Base-by-base conservation (phyloP, 2,888 invertebrate species). In the Cepaea hortensis region DNA sequence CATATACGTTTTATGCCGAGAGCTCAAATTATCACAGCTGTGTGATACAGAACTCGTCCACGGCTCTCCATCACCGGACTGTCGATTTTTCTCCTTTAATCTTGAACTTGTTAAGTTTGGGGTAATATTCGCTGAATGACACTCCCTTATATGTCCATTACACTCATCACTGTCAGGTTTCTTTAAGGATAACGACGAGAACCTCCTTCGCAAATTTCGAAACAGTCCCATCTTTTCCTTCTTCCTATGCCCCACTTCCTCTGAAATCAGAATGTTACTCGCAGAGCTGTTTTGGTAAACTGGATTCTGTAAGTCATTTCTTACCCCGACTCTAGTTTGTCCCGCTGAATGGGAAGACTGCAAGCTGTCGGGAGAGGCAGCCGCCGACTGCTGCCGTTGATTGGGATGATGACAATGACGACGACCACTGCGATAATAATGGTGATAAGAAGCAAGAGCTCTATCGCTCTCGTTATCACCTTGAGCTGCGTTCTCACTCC, bases 11-110 rank as follows among this genome's bases (percentile, higher is more conserved):
- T 90, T 90, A 73, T 91, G 85, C 85, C 90, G 91, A 70, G 91
- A 88, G 85, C 91, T 92, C 84, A 92, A 88, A 85, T 91, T 92
- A 89, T 92, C 92, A 88, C 91, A 90, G 87, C 92, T 92, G 84
- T 91, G 91, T 72, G 92, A 92, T 48, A 89, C 87, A 73, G 92
- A 91, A 18, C 85, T 72, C 46, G 81, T 90, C 85, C 89, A 91
- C n/a, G 90, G 91, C 85, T 90, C 89, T 81, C 89, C 90, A 86
- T 91, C 91, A 90, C 91, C 91, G 48, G 89, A 86, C 86, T 90
- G 90, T 81, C 90, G 90, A 80, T 88, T 88, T 87, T 89, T 89
- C 82, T 90, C 90, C 89, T 92, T 92, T 79, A 90, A 90, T 83
- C 90, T 89, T 88, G 90, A 91, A 68, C 88, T 87, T 35, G 89